A percentile compares a stretch with the other conserved stretches of the same genome.
These are phyloP conservation scores for Varecia variegata DNA, from an alignment of 2,797 vertebrate species.

Conservation along the genomic window DNA sequence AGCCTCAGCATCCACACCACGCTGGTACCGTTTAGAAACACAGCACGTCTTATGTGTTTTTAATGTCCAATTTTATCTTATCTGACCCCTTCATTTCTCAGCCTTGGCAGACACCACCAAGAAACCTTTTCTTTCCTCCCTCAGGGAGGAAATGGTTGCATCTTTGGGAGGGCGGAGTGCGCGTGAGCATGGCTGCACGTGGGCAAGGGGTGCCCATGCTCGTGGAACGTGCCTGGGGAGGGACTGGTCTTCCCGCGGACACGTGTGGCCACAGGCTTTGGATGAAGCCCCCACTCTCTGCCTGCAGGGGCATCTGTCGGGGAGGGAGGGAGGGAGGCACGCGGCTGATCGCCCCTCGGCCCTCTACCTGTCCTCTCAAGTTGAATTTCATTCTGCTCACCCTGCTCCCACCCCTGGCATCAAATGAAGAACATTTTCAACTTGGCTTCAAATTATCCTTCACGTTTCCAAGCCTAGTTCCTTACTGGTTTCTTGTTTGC, in stretches of 20 bases:
- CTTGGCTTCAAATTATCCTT: background rate
- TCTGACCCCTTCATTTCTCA: constrained; percentile 80
- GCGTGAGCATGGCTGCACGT: background rate
- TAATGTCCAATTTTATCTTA: constrained; percentile 83
- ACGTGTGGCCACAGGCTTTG: background rate
- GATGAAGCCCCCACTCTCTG: background rate
- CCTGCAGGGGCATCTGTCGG: background rate
- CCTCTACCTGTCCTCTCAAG: constrained; percentile 2
- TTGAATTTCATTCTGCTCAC: background rate
- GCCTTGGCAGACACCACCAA: constrained; percentile 78
- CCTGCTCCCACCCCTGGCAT: background rate
- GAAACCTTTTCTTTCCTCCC: constrained; percentile 55
- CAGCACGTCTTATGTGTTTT: constrained; percentile 82
- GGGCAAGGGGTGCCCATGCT: background rate
- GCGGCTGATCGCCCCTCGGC: background rate
- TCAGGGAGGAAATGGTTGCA: constrained; percentile 58
- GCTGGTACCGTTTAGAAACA: constrained; percentile 82
- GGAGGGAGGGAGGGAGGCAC: background rate
- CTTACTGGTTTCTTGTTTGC: background rate
- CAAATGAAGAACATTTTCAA: background rate
- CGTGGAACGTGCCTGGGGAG: background rate
- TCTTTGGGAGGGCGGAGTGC: background rate
- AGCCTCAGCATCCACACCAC: constrained; percentile 74
- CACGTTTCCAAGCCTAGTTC: background rate
- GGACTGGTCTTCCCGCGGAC: background rate